Evolutionary conservation across 1,140 invertebrate genomes (phyloP), one percentile per base, ranked within the genome.

Genomic region (Saccostrea echinata): DNA sequence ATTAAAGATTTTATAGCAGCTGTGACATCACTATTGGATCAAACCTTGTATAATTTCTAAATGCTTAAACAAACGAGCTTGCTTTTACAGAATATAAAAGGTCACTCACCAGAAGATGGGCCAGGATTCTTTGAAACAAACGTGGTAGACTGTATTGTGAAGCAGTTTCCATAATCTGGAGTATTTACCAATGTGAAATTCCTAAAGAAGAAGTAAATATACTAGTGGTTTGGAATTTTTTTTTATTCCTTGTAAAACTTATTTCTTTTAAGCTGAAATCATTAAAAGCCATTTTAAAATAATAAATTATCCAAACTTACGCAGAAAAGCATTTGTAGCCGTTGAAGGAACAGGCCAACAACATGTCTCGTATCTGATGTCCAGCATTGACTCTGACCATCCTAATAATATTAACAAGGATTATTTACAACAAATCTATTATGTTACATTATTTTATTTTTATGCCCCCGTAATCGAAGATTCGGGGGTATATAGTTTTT

Each of bases 111-210:
- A 8, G 43, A n/a, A 57, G 57, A 57, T 35, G 52, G 55, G 12
- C 83, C 83, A 27, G 83, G 52, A 30, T 55, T 21, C 30, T 55
- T 55, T 84, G 53, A 30, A 0, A 53, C 24, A 57, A 57, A 84
- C 9, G 18, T 53, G 24, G 21, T 24, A 11, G 83, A 53, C 4
- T 90, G 35, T n/a, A 91, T 53, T 16, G 88, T 90, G 87, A 88
- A 91, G 61, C 91, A 91, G 86, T 91, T 91, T 11, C 91, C 91
- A 81, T 84, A 90, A 1, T 85, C 83, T 0, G 81, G 18, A 9
- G 71, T 85, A 3, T 85, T 81, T 0, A 81, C 30, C 35, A 82
- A 12, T 4, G 88, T 91, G 68, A 91, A 91, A 81, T 91, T 90
- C 2, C 91, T 91, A 84, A 9, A 43, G 43, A 35, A 83, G 52